Conservation (phyloP, 2,888 invertebrate species). For the Caenorhabditis angaria region DNA sequence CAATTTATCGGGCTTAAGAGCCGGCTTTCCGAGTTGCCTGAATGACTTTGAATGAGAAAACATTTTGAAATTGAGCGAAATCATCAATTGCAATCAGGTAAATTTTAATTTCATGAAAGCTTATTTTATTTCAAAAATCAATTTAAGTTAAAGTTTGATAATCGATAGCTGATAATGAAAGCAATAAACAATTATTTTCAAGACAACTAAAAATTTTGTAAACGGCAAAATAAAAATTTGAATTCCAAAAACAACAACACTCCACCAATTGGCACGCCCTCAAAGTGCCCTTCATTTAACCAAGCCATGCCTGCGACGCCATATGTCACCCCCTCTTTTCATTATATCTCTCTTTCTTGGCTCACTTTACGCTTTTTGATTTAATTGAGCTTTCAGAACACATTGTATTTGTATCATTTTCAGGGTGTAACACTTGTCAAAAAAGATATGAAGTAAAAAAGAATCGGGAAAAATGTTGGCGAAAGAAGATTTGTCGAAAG, state of each 20-base stretch:
- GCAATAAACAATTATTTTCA: neutral
- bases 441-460: neutral
- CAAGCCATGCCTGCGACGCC: neutral
- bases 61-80: too few species aligned
- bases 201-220: neutral
- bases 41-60: too few species aligned
- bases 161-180: neutral
- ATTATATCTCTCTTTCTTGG: neutral
- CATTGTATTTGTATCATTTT: slow-evolving; percentile 1
- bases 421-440: neutral
- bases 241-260: neutral
- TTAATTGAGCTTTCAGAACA: slow-evolving; percentile 4
- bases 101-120: too few species aligned
- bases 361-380: slow-evolving; percentile 2
- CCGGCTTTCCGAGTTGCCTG: too few species aligned
- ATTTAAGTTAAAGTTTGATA: too few species aligned
- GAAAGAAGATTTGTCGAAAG: slow-evolving; percentile 27
- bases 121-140: too few species aligned
- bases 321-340: neutral
- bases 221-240: neutral
- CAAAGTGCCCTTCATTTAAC: neutral
- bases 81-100: too few species aligned
- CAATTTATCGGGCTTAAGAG: too few species aligned
- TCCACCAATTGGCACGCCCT: neutral
- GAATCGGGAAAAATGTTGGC: neutral